Conservation (phyloP, 2,113 vertebrate genomes). For the Phylloscopus trochiloides region DNA sequence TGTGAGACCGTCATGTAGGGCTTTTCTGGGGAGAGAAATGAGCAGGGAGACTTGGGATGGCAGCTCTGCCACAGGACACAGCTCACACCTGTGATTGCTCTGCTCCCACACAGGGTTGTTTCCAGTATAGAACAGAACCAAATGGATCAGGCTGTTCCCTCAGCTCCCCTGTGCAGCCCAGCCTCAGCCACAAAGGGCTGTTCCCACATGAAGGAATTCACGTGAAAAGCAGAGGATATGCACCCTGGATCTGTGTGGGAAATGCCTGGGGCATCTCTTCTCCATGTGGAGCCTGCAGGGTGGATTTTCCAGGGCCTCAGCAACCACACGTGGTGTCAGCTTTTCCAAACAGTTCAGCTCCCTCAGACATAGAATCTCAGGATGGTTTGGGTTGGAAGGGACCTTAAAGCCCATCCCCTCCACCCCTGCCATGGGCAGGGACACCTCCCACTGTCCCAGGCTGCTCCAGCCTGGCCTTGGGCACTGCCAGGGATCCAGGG, state of each 20-base stretch:
- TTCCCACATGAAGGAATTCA: background rate
- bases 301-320: background rate
- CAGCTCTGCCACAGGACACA: background rate
- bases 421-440: background rate
- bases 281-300: background rate
- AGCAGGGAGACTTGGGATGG: background rate
- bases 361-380: background rate
- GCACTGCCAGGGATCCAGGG: background rate
- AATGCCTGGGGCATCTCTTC: background rate
- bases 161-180: background rate
- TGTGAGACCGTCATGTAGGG: conserved; percentile 75
- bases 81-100: background rate
- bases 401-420: background rate
- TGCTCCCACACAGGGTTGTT: background rate
- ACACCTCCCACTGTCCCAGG: background rate
- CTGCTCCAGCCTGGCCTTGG: background rate
- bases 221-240: background rate
- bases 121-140: background rate
- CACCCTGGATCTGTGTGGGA: background rate
- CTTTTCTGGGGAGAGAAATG: conserved; percentile 75
- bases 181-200: background rate
- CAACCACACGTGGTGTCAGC: background rate
- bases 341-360: background rate
- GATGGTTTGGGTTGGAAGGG: background rate
- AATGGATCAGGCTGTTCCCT: background rate